Evolutionary conservation across 2,888 invertebrate species (phyloP).

Genomic region (Conchocele bisecta): DNA sequence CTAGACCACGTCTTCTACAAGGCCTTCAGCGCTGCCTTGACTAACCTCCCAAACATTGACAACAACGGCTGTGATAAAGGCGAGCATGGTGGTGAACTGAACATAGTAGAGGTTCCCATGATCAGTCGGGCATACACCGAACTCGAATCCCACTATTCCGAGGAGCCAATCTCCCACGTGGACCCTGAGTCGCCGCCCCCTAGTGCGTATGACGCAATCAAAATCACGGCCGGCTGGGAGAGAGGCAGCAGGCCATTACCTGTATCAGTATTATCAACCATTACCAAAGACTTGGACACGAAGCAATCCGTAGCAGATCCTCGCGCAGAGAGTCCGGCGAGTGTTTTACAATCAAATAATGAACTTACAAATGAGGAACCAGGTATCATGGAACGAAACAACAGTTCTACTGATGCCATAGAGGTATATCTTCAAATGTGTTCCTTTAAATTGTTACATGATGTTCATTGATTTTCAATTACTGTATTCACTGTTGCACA

Average conservation of each 20-base stretch:
- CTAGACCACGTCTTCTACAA: slow-evolving; percentile 45
- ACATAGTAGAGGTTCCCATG: slow-evolving; percentile 52
- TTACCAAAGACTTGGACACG: too few species aligned
- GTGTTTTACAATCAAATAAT: too few species aligned
- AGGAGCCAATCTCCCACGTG: slow-evolving; percentile 59
- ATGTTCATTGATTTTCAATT: too few species aligned
- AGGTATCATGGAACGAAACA: too few species aligned
- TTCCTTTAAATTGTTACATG: too few species aligned
- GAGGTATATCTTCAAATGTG: too few species aligned
- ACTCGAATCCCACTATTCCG: slow-evolving; percentile 62
- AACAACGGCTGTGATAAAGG: slow-evolving; percentile 5
- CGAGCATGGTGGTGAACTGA: background rate
- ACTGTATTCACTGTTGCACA: too few species aligned
- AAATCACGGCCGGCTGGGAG: slow-evolving; percentile 61
- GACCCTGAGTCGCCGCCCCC: slow-evolving; percentile 46
- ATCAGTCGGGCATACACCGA: slow-evolving; percentile 56
- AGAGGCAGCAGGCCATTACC: slow-evolving; percentile 30
- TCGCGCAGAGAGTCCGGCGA: too few species aligned
- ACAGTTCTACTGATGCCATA: too few species aligned
- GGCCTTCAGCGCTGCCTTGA: background rate
- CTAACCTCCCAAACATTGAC: background rate
- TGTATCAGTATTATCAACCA: too few species aligned
- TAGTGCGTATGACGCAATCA: slow-evolving; percentile 52
- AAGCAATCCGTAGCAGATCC: too few species aligned
- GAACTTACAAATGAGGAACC: too few species aligned